Evolutionary conservation across 1,140 invertebrate species (phyloP), one percentile per base, ranked within the genome.

Genomic region (Cydia splendana): DNA sequence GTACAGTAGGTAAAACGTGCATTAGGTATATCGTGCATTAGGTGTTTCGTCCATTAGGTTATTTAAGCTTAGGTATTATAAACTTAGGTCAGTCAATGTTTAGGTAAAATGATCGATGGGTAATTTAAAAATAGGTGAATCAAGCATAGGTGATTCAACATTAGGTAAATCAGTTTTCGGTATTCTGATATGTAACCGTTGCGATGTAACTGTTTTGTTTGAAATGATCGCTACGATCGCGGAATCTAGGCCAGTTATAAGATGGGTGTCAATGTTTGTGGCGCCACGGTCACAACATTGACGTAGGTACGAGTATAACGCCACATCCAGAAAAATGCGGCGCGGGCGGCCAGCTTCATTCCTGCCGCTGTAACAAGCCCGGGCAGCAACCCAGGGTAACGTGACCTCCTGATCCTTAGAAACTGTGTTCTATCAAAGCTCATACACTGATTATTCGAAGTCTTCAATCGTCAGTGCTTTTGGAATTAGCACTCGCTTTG

Each of bases 201-300:
- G 48, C 48, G 15, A 57, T 62, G 7, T 62, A 62, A 10, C 20
- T 24, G 7, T 62, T 24, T 62, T 62, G 57, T 62, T 62, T 10
- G 0, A 62, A 62, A 62, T n/a, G 20, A 62, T 62, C 57, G 57
- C 57, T 18, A 62, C 57, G 20, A 13, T 62, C 57, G 18, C 57
- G 57, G 57, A 62, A 62, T 62, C 7, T 62, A 62, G 57, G 57
- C 57, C 57, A 62, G 57, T 62, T 62, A 18, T 53, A 62, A 20
- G 57, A 62, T 62, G 10, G 57, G 57, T 62, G 57, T 62, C 57
- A 62, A 62, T 62, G 57, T 62, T 24, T 62, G 57, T 62, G 57
- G 57, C 57, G 57, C 57, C 57, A 62, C 57, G 57, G 57, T n/a
- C 57, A 62, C 57, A 10, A 9, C 20, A 62, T 20, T 62, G 57